phyloP scores from a whole-genome alignment of 2,888 invertebrate species.

The Sarcophaga carnaria region DNA sequence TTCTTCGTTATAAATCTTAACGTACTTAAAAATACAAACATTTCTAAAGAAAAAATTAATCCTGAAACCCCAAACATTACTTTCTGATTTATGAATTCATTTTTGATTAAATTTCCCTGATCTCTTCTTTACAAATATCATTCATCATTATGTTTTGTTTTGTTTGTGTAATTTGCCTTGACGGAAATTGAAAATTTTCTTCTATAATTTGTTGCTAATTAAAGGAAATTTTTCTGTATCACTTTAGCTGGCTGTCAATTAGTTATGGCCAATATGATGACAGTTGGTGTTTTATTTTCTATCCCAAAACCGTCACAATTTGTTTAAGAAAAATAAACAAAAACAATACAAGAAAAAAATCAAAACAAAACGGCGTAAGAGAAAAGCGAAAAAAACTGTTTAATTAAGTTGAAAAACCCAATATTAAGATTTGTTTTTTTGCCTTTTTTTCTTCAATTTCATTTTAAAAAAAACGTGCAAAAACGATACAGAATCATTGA shows the following conservation, averaged over 20 bases:
- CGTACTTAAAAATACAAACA: too few species aligned
- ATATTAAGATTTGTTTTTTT: constrained; percentile 24
- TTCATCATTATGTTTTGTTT: neutral
- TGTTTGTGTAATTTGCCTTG: neutral
- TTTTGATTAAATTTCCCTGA: too few species aligned
- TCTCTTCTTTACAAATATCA: neutral
- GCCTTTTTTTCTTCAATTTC: neutral
- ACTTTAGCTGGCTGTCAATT: constrained; percentile 72
- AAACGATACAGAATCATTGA: constrained; percentile 26
- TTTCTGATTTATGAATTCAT: neutral
- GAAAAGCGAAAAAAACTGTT: constrained; percentile 50
- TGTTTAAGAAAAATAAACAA: constrained; percentile 25
- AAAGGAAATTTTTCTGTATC: constrained; percentile 71
- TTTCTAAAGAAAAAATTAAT: too few species aligned
- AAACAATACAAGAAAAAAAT: neutral
- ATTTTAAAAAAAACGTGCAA: neutral
- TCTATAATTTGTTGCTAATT: constrained; percentile 67
- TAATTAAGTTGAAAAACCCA: constrained; percentile 72
- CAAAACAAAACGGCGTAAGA: too few species aligned
- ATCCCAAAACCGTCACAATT: constrained; percentile 17
- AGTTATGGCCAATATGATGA: constrained; percentile 72
- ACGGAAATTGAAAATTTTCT: constrained; percentile 40
- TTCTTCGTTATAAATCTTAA: too few species aligned
- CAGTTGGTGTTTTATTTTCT: constrained; percentile 61
- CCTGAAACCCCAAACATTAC: neutral